Percentiles rank a stretch among this genome's conserved stretches.
Evolutionary conservation across 1,140 invertebrate species (phyloP).

Genomic region (Phenacoccus solenopsis): DNA sequence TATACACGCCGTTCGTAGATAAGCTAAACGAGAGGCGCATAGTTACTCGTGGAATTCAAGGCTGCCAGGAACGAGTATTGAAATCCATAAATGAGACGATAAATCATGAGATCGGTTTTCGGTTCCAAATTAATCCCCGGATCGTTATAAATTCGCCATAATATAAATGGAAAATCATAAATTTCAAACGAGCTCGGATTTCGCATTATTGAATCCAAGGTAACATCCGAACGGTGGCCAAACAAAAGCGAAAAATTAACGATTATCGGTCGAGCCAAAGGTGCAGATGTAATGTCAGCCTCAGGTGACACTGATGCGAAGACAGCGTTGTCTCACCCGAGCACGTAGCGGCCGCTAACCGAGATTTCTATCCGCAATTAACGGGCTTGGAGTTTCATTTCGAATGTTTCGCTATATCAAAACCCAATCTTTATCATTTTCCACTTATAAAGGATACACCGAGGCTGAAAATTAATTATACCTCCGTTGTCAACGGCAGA

Average conservation of each 20-base stretch:
- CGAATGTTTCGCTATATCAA: not conserved
- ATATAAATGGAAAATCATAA: no score
- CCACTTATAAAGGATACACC: not conserved
- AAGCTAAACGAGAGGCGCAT: no score
- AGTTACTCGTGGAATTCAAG: no score
- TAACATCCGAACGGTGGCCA: no score
- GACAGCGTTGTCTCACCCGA: not conserved
- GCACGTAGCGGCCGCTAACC: not conserved
- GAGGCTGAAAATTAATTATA: not conserved
- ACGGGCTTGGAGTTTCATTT: not conserved
- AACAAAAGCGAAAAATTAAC: not conserved
- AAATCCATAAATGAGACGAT: no score
- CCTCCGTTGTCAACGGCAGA: not conserved
- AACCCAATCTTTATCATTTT: slow-evolving; percentile 2
- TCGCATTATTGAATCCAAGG: no score
- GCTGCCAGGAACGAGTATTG: no score
- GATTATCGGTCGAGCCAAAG: not conserved
- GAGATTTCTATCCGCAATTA: not conserved
- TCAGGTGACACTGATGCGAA: not conserved
- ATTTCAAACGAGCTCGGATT: no score
- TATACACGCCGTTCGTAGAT: no score
- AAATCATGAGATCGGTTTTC: no score
- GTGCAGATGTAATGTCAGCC: not conserved
- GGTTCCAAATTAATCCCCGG: no score
- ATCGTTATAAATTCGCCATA: no score